A percentile compares a stretch with the other conserved stretches of the same genome.
Conservation (phyloP, 2,113 vertebrate genomes). For the Australoheros scitulus region DNA sequence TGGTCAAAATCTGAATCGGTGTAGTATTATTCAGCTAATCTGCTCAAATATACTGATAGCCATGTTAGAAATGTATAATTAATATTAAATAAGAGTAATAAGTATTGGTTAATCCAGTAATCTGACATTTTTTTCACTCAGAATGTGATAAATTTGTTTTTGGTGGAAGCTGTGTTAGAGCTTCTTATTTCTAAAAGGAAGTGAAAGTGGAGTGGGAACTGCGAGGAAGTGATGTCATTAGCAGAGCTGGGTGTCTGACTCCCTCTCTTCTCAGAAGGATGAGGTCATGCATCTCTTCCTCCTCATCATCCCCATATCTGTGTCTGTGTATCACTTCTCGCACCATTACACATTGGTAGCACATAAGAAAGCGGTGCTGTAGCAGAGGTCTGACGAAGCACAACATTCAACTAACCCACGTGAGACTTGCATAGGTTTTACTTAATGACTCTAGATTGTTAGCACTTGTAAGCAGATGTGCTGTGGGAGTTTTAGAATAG, state of each 20-base stretch:
- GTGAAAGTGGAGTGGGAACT: constrained; percentile 20
- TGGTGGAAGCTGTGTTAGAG: not conserved
- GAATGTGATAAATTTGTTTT: not conserved
- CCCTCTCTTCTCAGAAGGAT: constrained; percentile 50
- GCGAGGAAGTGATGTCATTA: constrained; percentile 58
- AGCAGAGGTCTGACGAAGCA: not conserved
- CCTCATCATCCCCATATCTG: not conserved
- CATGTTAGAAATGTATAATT: not conserved
- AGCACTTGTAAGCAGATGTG: not conserved
- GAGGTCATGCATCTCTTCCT: constrained; percentile 59
- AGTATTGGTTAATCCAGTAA: not conserved
- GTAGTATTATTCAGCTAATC: not conserved
- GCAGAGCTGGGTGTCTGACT: constrained; percentile 37
- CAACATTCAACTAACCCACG: not conserved
- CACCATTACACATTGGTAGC: not conserved
- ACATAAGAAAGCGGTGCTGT: not conserved
- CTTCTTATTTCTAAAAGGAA: constrained; percentile 19
- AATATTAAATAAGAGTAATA: not conserved
- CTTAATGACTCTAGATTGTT: not conserved
- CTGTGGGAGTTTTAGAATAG: not conserved
- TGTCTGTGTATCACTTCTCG: not conserved
- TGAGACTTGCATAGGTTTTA: not conserved
- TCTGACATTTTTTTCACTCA: too few species aligned
- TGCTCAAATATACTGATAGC: not conserved
- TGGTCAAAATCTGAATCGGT: not conserved